Percentiles rank a stretch among this genome's conserved stretches.
phyloP scores from a whole-genome alignment of 2,888 invertebrate genomes.

The Philhelius pedissequus region DNA sequence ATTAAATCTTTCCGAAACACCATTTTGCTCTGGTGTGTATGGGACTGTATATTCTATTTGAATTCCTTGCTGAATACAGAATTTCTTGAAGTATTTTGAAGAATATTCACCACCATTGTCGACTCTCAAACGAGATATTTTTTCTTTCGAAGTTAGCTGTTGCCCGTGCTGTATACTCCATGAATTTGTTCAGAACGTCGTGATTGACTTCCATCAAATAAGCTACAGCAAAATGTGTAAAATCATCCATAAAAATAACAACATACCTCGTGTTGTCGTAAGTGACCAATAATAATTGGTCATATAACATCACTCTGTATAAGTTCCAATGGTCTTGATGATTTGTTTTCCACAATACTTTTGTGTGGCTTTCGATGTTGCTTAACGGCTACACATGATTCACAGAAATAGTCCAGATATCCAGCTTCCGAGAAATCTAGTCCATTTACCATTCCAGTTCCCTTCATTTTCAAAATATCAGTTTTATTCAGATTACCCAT shows the following conservation, averaged over 20 bases:
- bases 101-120: background rate
- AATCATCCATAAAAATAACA: background rate
- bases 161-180: background rate
- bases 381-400: background rate
- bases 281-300: background rate
- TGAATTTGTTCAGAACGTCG: background rate
- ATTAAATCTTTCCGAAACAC: background rate
- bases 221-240: background rate
- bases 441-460: background rate
- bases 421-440: background rate
- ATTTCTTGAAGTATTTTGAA: background rate
- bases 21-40: background rate
- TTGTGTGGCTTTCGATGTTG: background rate
- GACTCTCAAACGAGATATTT: background rate
- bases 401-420: background rate
- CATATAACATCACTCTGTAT: background rate
- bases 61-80: too few relatives aligned
- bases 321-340: background rate
- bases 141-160: background rate
- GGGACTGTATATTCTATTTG: too few relatives aligned
- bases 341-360: background rate
- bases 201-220: background rate
- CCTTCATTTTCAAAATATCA: background rate
- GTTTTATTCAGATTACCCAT: too few relatives aligned
- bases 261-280: background rate